Conservation (phyloP, 2,113 vertebrate genomes). For the Mormyrus lacerda region DNA sequence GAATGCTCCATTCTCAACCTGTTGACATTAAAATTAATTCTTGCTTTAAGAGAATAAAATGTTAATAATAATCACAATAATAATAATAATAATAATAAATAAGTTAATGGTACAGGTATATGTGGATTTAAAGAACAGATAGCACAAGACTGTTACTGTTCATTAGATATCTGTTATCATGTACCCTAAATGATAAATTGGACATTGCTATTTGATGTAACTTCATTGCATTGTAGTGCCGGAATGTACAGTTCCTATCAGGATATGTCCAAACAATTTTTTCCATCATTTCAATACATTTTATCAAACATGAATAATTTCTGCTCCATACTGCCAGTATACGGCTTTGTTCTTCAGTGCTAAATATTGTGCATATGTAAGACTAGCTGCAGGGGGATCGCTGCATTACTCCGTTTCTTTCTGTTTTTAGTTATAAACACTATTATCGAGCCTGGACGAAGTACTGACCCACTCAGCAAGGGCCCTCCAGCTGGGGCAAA, state of each 20-base stretch:
- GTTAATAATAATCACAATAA: not conserved
- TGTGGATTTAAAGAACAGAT: not conserved
- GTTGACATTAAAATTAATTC: not conserved
- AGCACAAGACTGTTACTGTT: not conserved
- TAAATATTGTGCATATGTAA: not conserved
- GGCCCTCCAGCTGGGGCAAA: not conserved
- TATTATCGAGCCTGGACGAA: not conserved
- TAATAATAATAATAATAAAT: not conserved
- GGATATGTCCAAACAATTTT: not conserved
- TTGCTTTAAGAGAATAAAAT: not conserved
- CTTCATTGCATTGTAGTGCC: not conserved
- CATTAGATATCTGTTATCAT: not conserved
- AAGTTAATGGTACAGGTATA: not conserved
- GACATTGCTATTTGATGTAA: not conserved
- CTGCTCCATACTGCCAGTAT: not conserved
- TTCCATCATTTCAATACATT: not conserved
- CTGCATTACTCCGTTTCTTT: not conserved
- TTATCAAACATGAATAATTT: not conserved
- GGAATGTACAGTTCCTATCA: not conserved
- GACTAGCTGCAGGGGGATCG: not conserved
- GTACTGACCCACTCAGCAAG: not conserved
- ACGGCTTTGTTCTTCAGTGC: not conserved
- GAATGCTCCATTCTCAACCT: not conserved
- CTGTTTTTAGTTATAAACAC: conserved; percentile 1
- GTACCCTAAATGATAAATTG: not conserved